A percentile compares a stretch with the other conserved stretches of the same genome.
These are phyloP conservation scores for Zoroaster sp. DNA, from an alignment of 53 echinoderm and acorn worm species.

Conservation along the genomic window DNA sequence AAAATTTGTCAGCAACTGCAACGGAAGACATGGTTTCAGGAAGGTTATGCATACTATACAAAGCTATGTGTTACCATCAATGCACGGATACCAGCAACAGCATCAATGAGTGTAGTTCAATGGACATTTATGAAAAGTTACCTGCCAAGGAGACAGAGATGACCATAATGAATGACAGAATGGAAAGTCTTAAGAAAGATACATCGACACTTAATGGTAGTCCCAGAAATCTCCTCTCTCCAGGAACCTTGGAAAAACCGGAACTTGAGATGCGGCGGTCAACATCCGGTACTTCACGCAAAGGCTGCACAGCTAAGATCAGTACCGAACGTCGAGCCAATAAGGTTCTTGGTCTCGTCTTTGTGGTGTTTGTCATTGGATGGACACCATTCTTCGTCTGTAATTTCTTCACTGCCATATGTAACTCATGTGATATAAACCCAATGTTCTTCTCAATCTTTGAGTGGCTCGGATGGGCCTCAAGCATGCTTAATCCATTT, in stretches of 20 bases:
- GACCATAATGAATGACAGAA: not conserved
- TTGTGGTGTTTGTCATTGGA: slow-evolving; percentile 71
- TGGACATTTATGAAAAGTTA: not conserved
- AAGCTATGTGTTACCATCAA: not conserved
- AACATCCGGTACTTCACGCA: not conserved
- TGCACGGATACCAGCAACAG: not conserved
- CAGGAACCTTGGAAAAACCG: not conserved
- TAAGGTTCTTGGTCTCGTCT: slow-evolving; percentile 85
- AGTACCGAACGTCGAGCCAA: slow-evolving; percentile 73
- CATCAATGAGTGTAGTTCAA: not conserved
- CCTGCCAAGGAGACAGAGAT: not conserved
- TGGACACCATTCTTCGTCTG: slow-evolving; percentile 88
- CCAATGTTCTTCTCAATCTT: slow-evolving; percentile 52
- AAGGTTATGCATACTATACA: not conserved
- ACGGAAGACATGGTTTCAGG: not conserved
- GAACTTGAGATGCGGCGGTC: not conserved
- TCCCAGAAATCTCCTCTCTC: not conserved
- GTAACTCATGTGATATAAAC: slow-evolving; percentile 27
- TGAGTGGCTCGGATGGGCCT: slow-evolving; percentile 88
- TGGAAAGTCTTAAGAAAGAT: not conserved
- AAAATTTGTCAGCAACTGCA: not conserved
- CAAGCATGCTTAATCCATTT: slow-evolving; percentile 89
- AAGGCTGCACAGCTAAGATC: slow-evolving; percentile 41
- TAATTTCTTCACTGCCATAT: slow-evolving; percentile 62
- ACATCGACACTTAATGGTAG: not conserved